Conservation (phyloP, 1,140 invertebrate genomes). For the Panulirus ornatus region DNA sequence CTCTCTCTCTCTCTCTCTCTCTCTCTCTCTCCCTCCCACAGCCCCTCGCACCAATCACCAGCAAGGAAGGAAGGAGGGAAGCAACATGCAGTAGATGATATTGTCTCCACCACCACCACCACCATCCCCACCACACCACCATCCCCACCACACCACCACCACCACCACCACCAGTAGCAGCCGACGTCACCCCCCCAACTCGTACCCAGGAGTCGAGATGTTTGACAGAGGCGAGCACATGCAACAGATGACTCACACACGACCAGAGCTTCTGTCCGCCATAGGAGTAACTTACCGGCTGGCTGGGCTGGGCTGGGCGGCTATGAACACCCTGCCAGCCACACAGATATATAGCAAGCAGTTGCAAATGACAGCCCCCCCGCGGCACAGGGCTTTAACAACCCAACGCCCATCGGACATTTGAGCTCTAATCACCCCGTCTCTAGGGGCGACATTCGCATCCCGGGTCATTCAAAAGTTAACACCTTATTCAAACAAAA, state of each 20-base stretch:
- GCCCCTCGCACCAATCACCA: not conserved
- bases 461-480: constrained; percentile 22
- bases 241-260: constrained; percentile 40
- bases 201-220: no score
- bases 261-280: constrained; percentile 43
- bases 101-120: not conserved
- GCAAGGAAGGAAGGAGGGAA: no score
- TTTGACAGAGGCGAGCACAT: no score
- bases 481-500: constrained; percentile 61
- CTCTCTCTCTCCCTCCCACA: not conserved
- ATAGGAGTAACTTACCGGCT: constrained; percentile 55
- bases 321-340: constrained; percentile 48
- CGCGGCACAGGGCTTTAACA: no score
- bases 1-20: not conserved
- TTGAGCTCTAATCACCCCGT: constrained; percentile 1
- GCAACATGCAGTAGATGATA: no score
- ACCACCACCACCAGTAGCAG: not conserved
- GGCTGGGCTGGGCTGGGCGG: constrained; percentile 42
- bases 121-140: not conserved
- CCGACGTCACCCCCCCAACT: no score
- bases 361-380: constrained; percentile 61
- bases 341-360: constrained; percentile 61
- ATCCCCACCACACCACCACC: not conserved
- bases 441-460: constrained; percentile 19
- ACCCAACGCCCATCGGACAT: not conserved